These are phyloP conservation scores for Achroia grisella DNA, from an alignment of 1,140 invertebrate genomes.

Conservation along the genomic window DNA sequence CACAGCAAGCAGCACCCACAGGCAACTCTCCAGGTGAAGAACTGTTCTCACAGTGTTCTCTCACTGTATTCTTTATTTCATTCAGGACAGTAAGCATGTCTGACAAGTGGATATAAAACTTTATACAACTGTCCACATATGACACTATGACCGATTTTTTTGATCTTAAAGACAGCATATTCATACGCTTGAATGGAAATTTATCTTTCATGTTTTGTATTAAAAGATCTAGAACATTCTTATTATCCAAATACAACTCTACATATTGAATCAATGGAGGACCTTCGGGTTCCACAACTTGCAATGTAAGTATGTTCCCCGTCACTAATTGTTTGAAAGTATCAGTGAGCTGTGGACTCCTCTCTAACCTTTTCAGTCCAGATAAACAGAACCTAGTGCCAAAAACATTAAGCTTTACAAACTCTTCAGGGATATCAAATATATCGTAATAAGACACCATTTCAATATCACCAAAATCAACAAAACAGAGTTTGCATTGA, in stretches of 20 bases:
- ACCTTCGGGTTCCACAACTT: slow-evolving; percentile 78
- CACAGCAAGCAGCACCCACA: slow-evolving; percentile 81
- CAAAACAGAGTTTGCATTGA: slow-evolving; percentile 81
- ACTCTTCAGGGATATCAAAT: slow-evolving; percentile 81
- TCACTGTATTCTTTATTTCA: slow-evolving; percentile 72
- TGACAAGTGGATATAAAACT: slow-evolving; percentile 82
- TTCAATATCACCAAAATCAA: slow-evolving; percentile 86
- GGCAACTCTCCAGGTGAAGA: slow-evolving; percentile 63
- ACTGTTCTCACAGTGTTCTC: slow-evolving; percentile 54
- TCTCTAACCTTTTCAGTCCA: slow-evolving; percentile 78
- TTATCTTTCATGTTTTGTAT: slow-evolving; percentile 63
- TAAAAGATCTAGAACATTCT: slow-evolving; percentile 74
- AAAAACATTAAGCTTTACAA: slow-evolving; percentile 80
- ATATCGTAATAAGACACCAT: slow-evolving; percentile 79
- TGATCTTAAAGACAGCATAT: slow-evolving; percentile 69
- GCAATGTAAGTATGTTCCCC: slow-evolving; percentile 76
- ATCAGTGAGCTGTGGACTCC: slow-evolving; percentile 79
- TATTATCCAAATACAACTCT: slow-evolving; percentile 75
- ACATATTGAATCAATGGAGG: slow-evolving; percentile 83
- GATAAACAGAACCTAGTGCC: slow-evolving; percentile 82
- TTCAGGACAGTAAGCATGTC: slow-evolving; percentile 74
- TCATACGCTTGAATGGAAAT: slow-evolving; percentile 59
- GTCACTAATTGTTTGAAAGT: slow-evolving; percentile 79
- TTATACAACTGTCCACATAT: slow-evolving; percentile 80
- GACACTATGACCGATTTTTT: slow-evolving; percentile 77